Percentiles rank a stretch among this genome's conserved stretches.
Evolutionary conservation across 2,888 invertebrate species (phyloP).

Genomic region (Malthinus flaveolus): DNA sequence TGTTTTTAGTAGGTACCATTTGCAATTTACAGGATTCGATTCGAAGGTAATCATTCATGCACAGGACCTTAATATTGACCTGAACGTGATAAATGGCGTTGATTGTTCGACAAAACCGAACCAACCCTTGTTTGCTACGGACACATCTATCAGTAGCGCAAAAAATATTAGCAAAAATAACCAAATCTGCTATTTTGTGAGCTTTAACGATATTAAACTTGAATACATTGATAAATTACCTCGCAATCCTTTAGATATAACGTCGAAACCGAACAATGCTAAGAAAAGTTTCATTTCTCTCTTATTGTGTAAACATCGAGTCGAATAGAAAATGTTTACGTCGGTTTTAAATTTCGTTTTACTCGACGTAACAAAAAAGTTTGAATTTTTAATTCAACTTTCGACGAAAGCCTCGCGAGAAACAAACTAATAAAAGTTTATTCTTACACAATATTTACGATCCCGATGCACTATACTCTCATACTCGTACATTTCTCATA

Average conservation of each 20-base stretch:
- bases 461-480: conserved; percentile 21
- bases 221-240: too few relatives aligned
- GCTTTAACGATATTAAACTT: neutral
- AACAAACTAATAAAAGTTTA: neutral
- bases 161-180: conserved; percentile 9
- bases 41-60: conserved; percentile 16
- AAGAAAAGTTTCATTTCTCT: too few relatives aligned
- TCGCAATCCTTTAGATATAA: too few relatives aligned
- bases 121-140: conserved; percentile 13
- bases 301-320: too few relatives aligned
- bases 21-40: conserved; percentile 14
- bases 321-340: too few relatives aligned
- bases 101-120: conserved; percentile 12
- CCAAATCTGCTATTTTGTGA: conserved; percentile 4
- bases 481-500: conserved; percentile 21
- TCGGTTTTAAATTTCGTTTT: too few relatives aligned
- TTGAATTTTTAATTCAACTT: too few relatives aligned
- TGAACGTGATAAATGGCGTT: conserved; percentile 18
- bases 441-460: neutral
- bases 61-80: conserved; percentile 15
- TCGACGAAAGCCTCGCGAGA: neutral
- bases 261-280: too few relatives aligned
- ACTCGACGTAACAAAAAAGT: too few relatives aligned
- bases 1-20: conserved; percentile 13
- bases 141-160: conserved; percentile 10